A percentile compares a stretch with the other conserved stretches of the same genome.
These are phyloP conservation scores for Ctenopoma kingsleyae DNA, from an alignment of 2,797 vertebrate species.

Conservation along the genomic window DNA sequence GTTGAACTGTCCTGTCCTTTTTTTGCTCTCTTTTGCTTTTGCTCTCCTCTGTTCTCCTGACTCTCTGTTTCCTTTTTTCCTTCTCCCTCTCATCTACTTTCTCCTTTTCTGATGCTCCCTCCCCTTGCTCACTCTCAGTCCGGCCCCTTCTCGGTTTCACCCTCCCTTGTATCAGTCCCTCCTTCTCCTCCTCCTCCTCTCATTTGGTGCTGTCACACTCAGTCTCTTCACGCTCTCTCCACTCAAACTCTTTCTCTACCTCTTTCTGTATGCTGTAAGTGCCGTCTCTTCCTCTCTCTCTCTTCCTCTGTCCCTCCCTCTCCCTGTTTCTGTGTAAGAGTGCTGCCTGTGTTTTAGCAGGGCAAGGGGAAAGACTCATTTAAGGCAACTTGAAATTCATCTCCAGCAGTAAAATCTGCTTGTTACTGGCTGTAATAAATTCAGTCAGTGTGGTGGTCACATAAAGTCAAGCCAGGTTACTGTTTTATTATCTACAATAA, in stretches of 20 bases:
- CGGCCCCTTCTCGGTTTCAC: conserved; percentile 63
- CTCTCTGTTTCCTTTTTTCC: conserved; percentile 68
- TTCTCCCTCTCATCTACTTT: conserved; percentile 71
- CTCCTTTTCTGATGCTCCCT: conserved; percentile 54
- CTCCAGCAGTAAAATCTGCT: conserved; percentile 66
- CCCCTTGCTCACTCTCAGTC: conserved; percentile 56
- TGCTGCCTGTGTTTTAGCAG: conserved; percentile 75
- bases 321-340: conserved; percentile 68
- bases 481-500: conserved; percentile 1
- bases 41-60: conserved; percentile 60
- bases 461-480: conserved; percentile 24
- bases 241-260: conserved; percentile 77
- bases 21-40: conserved; percentile 29
- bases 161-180: conserved; percentile 61
- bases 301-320: conserved; percentile 59
- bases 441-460: conserved; percentile 26
- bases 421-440: conserved; percentile 50
- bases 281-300: conserved; percentile 63
- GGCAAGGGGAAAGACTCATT: conserved; percentile 69
- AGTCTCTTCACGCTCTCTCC: conserved; percentile 72
- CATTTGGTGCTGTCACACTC: conserved; percentile 70
- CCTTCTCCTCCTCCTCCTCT: conserved; percentile 58
- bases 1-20: conserved; percentile 71
- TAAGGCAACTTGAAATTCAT: conserved; percentile 73
- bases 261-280: conserved; percentile 82